A percentile compares a stretch with the other conserved stretches of the same genome.
phyloP scores from a whole-genome alignment of 2,888 invertebrate genomes.

The Acanthosepion esculentum region DNA sequence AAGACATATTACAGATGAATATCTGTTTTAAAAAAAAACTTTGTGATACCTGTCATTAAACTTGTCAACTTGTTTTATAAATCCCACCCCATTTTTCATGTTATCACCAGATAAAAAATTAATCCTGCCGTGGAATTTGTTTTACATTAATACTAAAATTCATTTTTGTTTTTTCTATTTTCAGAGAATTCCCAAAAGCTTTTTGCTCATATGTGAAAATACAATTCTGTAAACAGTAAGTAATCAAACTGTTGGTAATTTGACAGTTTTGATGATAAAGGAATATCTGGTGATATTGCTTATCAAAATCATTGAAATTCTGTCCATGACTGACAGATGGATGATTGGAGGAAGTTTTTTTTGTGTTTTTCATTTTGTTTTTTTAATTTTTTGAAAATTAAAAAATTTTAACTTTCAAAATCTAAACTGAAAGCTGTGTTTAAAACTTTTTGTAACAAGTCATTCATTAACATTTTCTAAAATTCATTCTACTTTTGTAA shows the following conservation, averaged over 20 bases:
- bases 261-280: not conserved
- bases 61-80: too few species aligned
- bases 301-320: too few species aligned
- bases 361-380: too few species aligned
- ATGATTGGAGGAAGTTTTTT: too few species aligned
- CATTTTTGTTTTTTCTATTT: not conserved
- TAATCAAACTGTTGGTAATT: not conserved
- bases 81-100: not conserved
- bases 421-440: too few species aligned
- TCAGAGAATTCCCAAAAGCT: not conserved
- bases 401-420: too few species aligned
- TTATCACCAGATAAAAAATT: not conserved
- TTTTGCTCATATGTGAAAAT: not conserved
- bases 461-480: not conserved
- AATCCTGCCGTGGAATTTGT: not conserved
- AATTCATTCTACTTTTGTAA: not conserved
- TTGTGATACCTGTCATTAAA: too few species aligned
- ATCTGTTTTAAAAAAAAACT: too few species aligned
- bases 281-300: not conserved
- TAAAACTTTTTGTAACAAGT: too few species aligned
- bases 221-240: not conserved
- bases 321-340: too few species aligned
- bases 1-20: too few species aligned
- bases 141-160: not conserved
- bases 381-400: too few species aligned